Percentiles rank a stretch among this genome's conserved stretches.
These are phyloP conservation scores for Drosophila micromelanica DNA, from an alignment of 1,140 invertebrate genomes.

Conservation along the genomic window DNA sequence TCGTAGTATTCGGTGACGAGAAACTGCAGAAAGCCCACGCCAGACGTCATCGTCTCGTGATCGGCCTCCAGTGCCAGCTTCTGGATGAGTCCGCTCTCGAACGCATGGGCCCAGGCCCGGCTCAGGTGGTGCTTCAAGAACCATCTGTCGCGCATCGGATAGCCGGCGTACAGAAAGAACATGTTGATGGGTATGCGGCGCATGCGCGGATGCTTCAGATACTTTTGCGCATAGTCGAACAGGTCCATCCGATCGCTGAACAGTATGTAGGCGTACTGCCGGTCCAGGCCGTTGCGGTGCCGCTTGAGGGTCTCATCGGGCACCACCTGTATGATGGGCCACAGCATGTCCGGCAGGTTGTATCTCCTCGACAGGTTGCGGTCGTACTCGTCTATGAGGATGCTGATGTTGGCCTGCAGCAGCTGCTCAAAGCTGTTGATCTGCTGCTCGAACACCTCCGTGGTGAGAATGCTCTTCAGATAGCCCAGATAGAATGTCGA, in stretches of 20 bases:
- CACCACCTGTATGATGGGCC: conserved; percentile 38
- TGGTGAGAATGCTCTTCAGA: conserved; percentile 66
- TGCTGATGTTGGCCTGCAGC: conserved; percentile 45
- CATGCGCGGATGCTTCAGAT: conserved; percentile 52
- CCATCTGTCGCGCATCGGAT: conserved; percentile 66
- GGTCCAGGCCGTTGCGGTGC: conserved; percentile 52
- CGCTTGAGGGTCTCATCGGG: conserved; percentile 27
- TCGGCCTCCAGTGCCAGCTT: conserved; percentile 63
- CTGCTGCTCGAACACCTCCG: conserved; percentile 58
- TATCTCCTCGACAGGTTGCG: conserved; percentile 25
- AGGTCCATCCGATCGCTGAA: conserved; percentile 67
- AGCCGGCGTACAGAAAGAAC: conserved; percentile 54
- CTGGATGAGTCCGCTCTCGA: conserved; percentile 57
- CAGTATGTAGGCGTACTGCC: conserved; percentile 59
- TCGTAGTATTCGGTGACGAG: conserved; percentile 59
- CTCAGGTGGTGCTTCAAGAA: conserved; percentile 54
- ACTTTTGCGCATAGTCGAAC: conserved; percentile 58
- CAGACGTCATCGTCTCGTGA: conserved; percentile 47
- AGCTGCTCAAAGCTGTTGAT: conserved; percentile 60
- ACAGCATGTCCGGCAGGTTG: conserved; percentile 52
- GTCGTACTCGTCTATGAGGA: conserved; percentile 59
- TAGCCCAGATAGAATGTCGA: conserved; percentile 61
- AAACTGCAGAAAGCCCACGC: conserved; percentile 58
- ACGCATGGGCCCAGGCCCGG: conserved; percentile 56
- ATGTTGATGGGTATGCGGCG: conserved; percentile 64